Evolutionary conservation across 2,888 invertebrate species (phyloP).

Genomic region (Lingula anatina): DNA sequence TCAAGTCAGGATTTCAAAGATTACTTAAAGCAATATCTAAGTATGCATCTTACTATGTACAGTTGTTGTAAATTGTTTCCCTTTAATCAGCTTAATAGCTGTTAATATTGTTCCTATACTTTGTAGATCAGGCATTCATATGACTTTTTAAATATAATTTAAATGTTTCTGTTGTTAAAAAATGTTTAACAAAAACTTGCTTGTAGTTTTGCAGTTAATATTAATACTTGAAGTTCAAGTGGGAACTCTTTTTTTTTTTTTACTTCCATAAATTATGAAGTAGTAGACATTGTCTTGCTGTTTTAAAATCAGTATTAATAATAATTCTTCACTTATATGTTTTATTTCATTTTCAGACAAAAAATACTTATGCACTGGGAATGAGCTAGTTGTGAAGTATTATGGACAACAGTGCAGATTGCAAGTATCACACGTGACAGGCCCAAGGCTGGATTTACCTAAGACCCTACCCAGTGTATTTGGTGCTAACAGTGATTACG

Average conservation of each 20-base stretch:
- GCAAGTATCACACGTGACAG: conserved; percentile 11
- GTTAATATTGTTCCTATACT: too few relatives aligned
- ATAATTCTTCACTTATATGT: neutral
- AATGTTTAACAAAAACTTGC: too few relatives aligned
- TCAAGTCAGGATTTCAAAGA: conserved; percentile 13
- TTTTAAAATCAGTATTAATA: neutral
- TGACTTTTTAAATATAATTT: neutral
- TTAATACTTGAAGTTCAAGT: too few relatives aligned
- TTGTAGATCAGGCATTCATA: too few relatives aligned
- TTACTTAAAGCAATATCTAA: conserved; percentile 9
- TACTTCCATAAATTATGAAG: too few relatives aligned
- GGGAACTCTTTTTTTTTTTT: too few relatives aligned
- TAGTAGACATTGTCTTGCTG: too few relatives aligned
- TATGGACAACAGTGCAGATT: conserved; percentile 30
- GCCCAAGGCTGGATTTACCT: neutral
- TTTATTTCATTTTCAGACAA: conserved; percentile 18
- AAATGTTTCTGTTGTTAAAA: neutral
- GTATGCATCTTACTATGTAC: too few relatives aligned
- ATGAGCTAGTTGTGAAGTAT: conserved; percentile 15
- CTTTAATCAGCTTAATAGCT: too few relatives aligned
- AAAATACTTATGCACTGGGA: conserved; percentile 15
- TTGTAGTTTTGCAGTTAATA: too few relatives aligned
- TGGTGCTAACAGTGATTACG: too few relatives aligned
- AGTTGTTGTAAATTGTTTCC: too few relatives aligned
- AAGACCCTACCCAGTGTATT: neutral